These are phyloP conservation scores for Folsomia candida DNA, from an alignment of 2,888 invertebrate genomes.

Conservation along the genomic window DNA sequence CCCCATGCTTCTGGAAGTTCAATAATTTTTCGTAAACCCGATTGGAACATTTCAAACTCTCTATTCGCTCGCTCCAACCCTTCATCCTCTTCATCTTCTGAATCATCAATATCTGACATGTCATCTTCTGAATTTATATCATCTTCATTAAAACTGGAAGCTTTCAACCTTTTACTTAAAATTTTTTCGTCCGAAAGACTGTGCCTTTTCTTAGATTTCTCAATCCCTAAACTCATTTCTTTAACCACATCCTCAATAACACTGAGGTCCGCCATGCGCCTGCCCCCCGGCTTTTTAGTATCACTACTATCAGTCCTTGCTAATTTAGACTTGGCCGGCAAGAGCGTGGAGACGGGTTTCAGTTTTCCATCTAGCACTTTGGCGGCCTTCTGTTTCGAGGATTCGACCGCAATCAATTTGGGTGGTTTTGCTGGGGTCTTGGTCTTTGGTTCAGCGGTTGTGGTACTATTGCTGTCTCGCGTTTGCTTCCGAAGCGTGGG, in stretches of 20 bases:
- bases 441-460: neutral
- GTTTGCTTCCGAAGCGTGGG: neutral
- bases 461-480: neutral
- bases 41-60: conserved; percentile 42
- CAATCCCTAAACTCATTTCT: neutral
- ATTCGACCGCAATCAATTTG: neutral
- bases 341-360: neutral
- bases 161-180: neutral
- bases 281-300: neutral
- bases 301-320: neutral
- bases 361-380: neutral
- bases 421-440: neutral
- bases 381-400: neutral
- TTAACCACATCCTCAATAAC: conserved; percentile 9
- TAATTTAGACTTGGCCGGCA: neutral
- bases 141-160: neutral
- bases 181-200: neutral
- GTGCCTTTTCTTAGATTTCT: neutral
- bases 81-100: conserved; percentile 5
- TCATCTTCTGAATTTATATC: conserved; percentile 7
- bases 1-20: conserved; percentile 43
- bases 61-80: conserved; percentile 27
- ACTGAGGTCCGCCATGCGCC: conserved; percentile 9
- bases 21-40: conserved; percentile 29
- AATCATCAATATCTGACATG: conserved; percentile 8